Base-by-base conservation (phyloP, 2,888 invertebrate genomes). In the Gortyna flavago region DNA sequence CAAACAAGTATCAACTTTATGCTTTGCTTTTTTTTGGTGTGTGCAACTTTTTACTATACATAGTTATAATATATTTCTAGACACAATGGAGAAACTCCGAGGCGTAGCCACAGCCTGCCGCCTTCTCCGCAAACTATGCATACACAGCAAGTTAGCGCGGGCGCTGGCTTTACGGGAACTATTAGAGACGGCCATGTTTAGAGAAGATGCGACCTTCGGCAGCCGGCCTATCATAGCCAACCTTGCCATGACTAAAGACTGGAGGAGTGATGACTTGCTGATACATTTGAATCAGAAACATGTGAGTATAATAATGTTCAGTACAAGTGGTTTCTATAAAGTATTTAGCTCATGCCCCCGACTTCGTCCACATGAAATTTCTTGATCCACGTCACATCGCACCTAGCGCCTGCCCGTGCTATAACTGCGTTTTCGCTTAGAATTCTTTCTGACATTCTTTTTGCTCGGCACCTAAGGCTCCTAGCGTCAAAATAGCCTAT, bases 211-310 rank as follows among this genome's bases (percentile, higher is more conserved):
- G 71, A 95, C 98, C n/a, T 98, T 98, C 89, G 98, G 98, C 0
- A 97, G 98, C 4, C 96, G 97, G 77, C 96, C 97, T 29, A 97
- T 97, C 51, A 86, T 91, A 8, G 88, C 91, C 41, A 88, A 90
- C 2, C 70, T 92, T 80, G 76, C 98, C 88, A 97, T 97, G 84
- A 92, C 89, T 0, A 87, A 90, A 16, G 93, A 90, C 88, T 88
- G 96, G 96, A 83, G 92, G 84, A 88, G 81, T 18, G 93, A 93
- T 0, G 93, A 94, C 13, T 80, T 95, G 79, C 88, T 95, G 16
- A 95, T 98, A 77, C 97, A 97, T 89, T 97, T 98, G 90, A 98
- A 98, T 93, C 98, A 98, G 90, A 98, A 98, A 94, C 98, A 98
- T 92, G 98, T 97, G 87, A 95, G 96, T 81, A 41, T 62, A 21